Evolutionary conservation across 2,888 invertebrate genomes (phyloP), one percentile per base, ranked within the genome.

Genomic region (Rotaria sp.): DNA sequence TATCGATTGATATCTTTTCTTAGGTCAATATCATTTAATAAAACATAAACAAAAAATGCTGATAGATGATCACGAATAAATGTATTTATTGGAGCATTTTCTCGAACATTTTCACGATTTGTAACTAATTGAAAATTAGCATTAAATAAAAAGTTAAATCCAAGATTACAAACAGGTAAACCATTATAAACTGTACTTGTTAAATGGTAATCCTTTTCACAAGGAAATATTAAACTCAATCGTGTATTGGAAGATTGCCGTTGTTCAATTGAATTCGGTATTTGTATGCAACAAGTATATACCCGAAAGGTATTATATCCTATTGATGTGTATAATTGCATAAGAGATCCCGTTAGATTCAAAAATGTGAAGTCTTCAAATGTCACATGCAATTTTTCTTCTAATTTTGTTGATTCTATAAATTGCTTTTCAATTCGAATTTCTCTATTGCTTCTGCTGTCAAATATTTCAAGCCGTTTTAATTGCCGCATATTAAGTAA

Each of bases 61-160:
- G 75, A 50, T 75, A 85, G 35, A 75, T 80, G 48, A 75, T 85
- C 75, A 26, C 85, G 74, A 75, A 59, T 52, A 38, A 52, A 85
- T 41, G 52, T 50, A 52, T 85, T 85, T 4, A 85, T 48, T 30
- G n/a, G 74, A 5, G 55, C 74, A 38, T 75, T 75, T 41, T 52
- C 45, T 38, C 75, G 74, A 52, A 85, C 52, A 26, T 38, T 75
- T 52, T 85, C 85, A 41, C 85, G 48, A 41, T 75, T 85, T 7
- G 85, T 85, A 13, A 85, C 85, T 26, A 85, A 52, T 38, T 52
- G 50, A 74, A 74, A 85, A 50, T 57, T 38, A 15, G 85, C 75
- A 55, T 85, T 85, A 10, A 85, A 52, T 35, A 85, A 52, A n/a
- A 85, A 85, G 11, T 85, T 85, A 52, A 85, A 85, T 13, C 59